Evolutionary conservation across 2,797 vertebrate species (phyloP).

Genomic region (Sebastes taczanowskii): DNA sequence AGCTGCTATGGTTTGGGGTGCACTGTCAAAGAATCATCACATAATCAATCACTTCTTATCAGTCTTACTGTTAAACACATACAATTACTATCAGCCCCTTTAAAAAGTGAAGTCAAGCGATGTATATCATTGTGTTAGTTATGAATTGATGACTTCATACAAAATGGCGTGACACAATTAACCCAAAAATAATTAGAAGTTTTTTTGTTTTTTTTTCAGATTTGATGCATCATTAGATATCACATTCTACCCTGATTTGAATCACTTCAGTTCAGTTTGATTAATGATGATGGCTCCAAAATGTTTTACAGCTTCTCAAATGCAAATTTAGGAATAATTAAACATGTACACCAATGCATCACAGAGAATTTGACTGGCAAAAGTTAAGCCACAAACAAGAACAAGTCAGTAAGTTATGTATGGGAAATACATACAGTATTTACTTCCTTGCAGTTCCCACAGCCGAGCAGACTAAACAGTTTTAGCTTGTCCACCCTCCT

Average conservation of each 20-base stretch:
- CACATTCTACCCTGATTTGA: background rate
- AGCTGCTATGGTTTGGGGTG: background rate
- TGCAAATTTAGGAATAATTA: background rate
- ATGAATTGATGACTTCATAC: background rate
- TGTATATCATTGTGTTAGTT: background rate
- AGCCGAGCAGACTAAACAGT: conserved; percentile 17
- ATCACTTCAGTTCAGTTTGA: background rate
- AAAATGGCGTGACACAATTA: background rate
- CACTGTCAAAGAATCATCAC: background rate
- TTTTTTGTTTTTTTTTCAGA: background rate
- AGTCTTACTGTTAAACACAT: background rate
- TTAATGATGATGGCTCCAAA: background rate
- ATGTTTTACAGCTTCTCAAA: background rate
- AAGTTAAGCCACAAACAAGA: background rate
- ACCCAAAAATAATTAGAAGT: background rate
- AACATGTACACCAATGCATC: background rate
- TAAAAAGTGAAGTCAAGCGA: background rate
- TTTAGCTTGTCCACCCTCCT: background rate
- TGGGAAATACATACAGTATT: background rate
- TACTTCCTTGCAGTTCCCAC: background rate
- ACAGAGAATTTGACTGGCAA: background rate
- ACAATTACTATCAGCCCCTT: background rate
- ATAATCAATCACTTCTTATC: background rate
- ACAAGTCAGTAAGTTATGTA: background rate
- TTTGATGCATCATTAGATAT: background rate